A percentile compares a stretch with the other conserved stretches of the same genome.
Evolutionary conservation across 2,113 vertebrate genomes (phyloP).

Genomic region (Hemibagrus wyckioides): DNA sequence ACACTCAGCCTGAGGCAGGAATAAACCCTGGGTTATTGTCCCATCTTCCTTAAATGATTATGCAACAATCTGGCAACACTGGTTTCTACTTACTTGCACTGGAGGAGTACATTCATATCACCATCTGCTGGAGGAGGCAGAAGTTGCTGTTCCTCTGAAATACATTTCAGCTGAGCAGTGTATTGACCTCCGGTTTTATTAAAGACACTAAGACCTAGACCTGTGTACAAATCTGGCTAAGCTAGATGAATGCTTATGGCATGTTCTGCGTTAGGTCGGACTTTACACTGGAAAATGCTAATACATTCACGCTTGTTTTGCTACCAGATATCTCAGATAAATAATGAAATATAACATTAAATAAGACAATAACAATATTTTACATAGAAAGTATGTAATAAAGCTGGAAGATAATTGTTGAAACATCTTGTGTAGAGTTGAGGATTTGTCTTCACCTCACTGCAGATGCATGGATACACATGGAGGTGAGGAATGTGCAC

Average conservation of each 20-base stretch:
- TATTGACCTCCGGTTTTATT: not conserved
- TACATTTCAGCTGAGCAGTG: not conserved
- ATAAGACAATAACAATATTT: not conserved
- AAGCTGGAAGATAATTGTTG: not conserved
- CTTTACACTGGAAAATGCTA: not conserved
- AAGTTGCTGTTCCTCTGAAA: not conserved
- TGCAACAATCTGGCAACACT: not conserved
- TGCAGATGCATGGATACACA: constrained; percentile 4
- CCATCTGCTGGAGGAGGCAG: not conserved
- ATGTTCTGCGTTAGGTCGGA: not conserved
- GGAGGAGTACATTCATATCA: not conserved
- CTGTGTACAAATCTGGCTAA: not conserved
- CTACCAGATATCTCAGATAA: not conserved
- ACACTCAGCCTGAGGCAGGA: not conserved
- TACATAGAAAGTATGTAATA: not conserved
- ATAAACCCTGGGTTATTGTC: not conserved
- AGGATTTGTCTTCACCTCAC: not conserved
- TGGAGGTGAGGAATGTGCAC: constrained; percentile 32
- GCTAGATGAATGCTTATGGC: not conserved
- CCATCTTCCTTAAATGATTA: not conserved
- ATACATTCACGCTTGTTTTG: not conserved
- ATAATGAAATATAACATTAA: not conserved
- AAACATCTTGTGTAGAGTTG: not conserved
- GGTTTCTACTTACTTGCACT: not conserved
- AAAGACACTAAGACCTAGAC: not conserved